Percentiles rank a stretch among this genome's conserved stretches.
Conservation (phyloP, 2,888 invertebrate genomes). For the Chydorus sphaericus region DNA sequence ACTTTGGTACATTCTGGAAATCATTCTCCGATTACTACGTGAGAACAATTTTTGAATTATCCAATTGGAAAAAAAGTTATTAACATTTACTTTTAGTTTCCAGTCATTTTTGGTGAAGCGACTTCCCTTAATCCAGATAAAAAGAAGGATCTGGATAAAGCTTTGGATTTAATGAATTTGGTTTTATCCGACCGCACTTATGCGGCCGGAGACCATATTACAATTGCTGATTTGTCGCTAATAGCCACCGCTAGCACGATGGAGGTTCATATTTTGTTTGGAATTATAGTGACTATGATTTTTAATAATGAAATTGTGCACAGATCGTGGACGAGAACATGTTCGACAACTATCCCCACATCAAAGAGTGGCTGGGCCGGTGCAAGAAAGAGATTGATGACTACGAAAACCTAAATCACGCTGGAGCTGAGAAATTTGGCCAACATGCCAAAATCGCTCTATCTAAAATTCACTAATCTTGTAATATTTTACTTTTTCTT, state of each 20-base stretch:
- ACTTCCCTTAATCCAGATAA: slow-evolving; percentile 42
- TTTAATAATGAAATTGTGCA: slow-evolving; percentile 10
- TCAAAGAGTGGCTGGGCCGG: slow-evolving; percentile 41
- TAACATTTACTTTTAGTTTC: slow-evolving; percentile 46
- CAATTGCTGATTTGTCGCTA: slow-evolving; percentile 59
- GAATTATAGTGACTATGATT: not conserved
- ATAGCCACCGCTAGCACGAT: slow-evolving; percentile 36
- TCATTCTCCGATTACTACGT: slow-evolving; percentile 55
- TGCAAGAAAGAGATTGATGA: slow-evolving; percentile 48
- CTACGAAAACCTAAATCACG: slow-evolving; percentile 38
- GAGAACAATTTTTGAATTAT: slow-evolving; percentile 31
- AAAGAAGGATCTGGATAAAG: slow-evolving; percentile 49
- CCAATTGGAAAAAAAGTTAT: not conserved
- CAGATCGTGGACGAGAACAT: slow-evolving; percentile 11
- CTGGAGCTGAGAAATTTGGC: slow-evolving; percentile 20
- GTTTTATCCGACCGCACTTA: slow-evolving; percentile 54
- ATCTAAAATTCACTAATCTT: not conserved
- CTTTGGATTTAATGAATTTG: slow-evolving; percentile 50
- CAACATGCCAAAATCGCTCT: slow-evolving; percentile 18
- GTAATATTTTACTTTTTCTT: too few relatives aligned
- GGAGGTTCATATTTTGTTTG: slow-evolving; percentile 13
- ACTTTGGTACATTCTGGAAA: slow-evolving; percentile 55
- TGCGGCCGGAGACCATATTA: slow-evolving; percentile 53
- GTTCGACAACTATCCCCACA: slow-evolving; percentile 23
- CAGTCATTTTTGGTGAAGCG: slow-evolving; percentile 43